Conservation (phyloP, 2,888 invertebrate genomes). For the Perizoma flavofasciatum region DNA sequence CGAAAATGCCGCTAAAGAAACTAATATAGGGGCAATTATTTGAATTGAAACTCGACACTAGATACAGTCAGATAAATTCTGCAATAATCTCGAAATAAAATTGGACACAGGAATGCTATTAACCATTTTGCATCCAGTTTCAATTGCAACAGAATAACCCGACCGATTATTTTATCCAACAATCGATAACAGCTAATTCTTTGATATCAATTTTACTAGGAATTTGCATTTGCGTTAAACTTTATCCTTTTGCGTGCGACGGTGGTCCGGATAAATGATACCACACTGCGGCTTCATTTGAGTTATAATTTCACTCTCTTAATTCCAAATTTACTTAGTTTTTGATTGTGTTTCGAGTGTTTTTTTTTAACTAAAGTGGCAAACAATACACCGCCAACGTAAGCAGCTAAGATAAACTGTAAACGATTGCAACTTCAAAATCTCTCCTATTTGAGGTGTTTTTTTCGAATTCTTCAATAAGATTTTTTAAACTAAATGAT, state of each 20-base stretch:
- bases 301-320: no score
- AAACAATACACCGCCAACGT: no score
- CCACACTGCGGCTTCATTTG: not conserved
- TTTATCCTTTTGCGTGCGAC: conserved; percentile 17
- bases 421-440: no score
- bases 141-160: conserved; percentile 1
- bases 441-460: no score
- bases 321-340: no score
- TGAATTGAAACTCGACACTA: not conserved
- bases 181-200: conserved; percentile 2
- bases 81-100: not conserved
- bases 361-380: no score
- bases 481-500: no score
- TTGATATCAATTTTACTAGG: not conserved
- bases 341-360: no score
- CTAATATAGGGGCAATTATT: not conserved
- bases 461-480: no score
- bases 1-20: no score
- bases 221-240: conserved; percentile 27
- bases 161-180: not conserved
- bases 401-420: no score
- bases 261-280: not conserved
- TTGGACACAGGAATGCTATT: not conserved
- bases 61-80: not conserved
- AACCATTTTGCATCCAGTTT: not conserved